Percentiles rank a stretch among this genome's conserved stretches.
These are phyloP conservation scores for Acomys russatus DNA, from an alignment of 2,797 vertebrate species.

Conservation along the genomic window DNA sequence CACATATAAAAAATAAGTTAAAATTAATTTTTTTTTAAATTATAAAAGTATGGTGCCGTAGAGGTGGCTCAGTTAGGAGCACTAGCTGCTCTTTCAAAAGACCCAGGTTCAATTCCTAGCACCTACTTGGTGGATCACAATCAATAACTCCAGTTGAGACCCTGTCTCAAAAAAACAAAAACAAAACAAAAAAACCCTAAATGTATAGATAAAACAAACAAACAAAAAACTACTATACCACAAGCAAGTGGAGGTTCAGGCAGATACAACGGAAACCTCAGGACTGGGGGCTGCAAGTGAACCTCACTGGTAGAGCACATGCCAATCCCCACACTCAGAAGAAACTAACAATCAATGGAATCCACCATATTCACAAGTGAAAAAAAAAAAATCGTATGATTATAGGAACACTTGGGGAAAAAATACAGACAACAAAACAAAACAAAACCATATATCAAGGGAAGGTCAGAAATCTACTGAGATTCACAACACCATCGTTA, in stretches of 20 bases:
- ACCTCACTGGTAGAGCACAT: neutral
- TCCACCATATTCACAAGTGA: neutral
- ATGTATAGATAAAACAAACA: neutral
- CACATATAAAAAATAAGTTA: neutral
- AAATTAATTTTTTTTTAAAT: neutral
- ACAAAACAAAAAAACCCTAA: neutral
- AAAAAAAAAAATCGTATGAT: neutral
- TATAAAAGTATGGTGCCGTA: neutral
- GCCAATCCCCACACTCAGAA: neutral
- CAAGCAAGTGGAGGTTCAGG: neutral
- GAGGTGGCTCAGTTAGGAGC: neutral
- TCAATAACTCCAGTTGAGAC: neutral
- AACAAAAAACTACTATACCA: neutral
- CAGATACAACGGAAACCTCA: neutral
- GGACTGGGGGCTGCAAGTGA: neutral
- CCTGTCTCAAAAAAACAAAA: neutral
- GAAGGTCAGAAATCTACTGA: neutral
- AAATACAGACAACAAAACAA: neutral
- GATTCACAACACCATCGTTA: neutral
- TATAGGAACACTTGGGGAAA: neutral
- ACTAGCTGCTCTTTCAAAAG: neutral
- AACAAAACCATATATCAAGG: neutral
- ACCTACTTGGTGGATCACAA: neutral
- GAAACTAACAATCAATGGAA: neutral
- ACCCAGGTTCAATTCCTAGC: neutral